These are phyloP conservation scores for Cherax quadricarinatus DNA, from an alignment of 1,140 invertebrate species.

Conservation along the genomic window DNA sequence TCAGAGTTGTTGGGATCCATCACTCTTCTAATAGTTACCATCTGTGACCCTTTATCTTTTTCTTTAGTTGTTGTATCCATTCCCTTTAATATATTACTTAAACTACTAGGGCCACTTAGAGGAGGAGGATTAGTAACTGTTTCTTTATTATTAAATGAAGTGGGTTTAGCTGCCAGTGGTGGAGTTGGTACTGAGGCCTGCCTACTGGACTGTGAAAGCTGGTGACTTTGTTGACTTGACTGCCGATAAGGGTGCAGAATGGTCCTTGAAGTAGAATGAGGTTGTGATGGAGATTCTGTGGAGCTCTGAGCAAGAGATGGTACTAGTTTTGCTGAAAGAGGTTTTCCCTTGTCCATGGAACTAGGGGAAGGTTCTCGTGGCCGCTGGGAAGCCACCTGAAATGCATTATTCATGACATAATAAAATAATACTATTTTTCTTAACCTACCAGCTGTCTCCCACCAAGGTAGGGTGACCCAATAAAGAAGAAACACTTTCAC, in stretches of 20 bases:
- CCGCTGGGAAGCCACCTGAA: conserved; percentile 21
- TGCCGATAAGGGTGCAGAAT: conserved; percentile 34
- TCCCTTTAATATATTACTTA: conserved; percentile 67
- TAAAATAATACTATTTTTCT: not conserved
- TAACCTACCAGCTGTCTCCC: too few species aligned
- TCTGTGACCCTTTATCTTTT: conserved; percentile 79
- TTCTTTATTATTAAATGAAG: conserved; percentile 22
- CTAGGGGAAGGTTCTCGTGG: conserved; percentile 42
- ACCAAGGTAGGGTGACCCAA: too few species aligned
- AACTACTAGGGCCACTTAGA: conserved; percentile 39
- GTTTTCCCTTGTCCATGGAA: conserved; percentile 32
- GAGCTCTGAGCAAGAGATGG: conserved; percentile 37
- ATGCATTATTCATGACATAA: not conserved
- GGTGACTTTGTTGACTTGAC: conserved; percentile 36
- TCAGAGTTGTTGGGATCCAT: conserved; percentile 82
- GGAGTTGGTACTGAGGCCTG: conserved; percentile 9
- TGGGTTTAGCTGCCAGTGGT: not conserved
- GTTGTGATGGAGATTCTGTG: conserved; percentile 9
- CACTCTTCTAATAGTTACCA: conserved; percentile 85
- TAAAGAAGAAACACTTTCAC: too few species aligned
- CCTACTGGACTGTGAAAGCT: conserved; percentile 7
- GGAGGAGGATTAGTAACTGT: conserved; percentile 7
- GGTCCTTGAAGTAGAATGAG: conserved; percentile 39
- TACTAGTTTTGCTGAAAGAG: conserved; percentile 43
- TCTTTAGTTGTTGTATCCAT: conserved; percentile 60